A percentile compares a stretch with the other conserved stretches of the same genome.
These are phyloP conservation scores for Drosophila vallismaia DNA, from an alignment of 2,888 invertebrate genomes.

Conservation along the genomic window DNA sequence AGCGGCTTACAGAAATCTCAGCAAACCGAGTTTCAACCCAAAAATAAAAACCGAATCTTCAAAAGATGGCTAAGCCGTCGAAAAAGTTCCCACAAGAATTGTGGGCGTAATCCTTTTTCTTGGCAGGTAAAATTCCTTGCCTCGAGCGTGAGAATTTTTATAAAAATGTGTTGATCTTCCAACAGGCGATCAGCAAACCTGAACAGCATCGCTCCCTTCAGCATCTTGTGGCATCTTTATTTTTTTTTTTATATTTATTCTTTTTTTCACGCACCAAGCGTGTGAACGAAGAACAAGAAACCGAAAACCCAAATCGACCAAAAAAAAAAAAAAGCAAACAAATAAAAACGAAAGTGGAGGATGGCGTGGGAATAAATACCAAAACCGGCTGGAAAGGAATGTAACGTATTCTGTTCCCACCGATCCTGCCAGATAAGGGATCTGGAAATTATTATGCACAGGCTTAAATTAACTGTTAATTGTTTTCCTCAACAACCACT, in stretches of 20 bases:
- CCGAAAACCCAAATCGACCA: constrained; percentile 11
- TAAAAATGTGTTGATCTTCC: constrained; percentile 42
- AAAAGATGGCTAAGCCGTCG: neutral
- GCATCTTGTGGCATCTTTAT: constrained; percentile 9
- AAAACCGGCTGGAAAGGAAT: constrained; percentile 41
- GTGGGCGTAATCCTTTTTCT: constrained; percentile 51
- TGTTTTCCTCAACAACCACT: constrained; percentile 20
- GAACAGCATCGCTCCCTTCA: constrained; percentile 20
- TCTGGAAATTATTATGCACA: constrained; percentile 38
- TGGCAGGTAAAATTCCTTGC: constrained; percentile 47
- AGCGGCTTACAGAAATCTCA: constrained; percentile 48
- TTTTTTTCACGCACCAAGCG: constrained; percentile 34
- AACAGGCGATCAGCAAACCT: constrained; percentile 50
- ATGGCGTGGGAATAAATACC: constrained; percentile 53
- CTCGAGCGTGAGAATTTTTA: constrained; percentile 46
- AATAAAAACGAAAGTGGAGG: constrained; percentile 32
- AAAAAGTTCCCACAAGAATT: constrained; percentile 11
- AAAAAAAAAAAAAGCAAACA: constrained; percentile 31
- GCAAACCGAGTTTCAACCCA: neutral
- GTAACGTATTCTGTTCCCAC: constrained; percentile 54
- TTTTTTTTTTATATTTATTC: neutral
- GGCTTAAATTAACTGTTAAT: constrained; percentile 47
- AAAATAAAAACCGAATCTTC: constrained; percentile 1
- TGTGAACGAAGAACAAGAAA: constrained; percentile 28
- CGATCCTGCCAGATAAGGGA: constrained; percentile 50